A percentile compares a stretch with the other conserved stretches of the same genome.
phyloP scores from a whole-genome alignment of 2,113 vertebrate genomes.

The Chloropsis cyanopogon region DNA sequence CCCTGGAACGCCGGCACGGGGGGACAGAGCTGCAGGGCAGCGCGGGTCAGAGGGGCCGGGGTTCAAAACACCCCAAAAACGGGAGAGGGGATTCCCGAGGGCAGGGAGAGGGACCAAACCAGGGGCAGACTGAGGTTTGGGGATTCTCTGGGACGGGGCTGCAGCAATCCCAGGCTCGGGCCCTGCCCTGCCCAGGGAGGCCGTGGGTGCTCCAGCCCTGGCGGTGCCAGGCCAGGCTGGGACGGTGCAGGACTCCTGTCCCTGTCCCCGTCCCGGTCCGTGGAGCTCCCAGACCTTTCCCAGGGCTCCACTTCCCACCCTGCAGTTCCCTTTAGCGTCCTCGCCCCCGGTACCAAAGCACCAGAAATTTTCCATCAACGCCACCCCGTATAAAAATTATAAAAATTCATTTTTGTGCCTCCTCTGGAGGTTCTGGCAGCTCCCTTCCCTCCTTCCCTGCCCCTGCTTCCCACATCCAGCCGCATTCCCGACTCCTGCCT shows the following conservation, averaged over 20 bases:
- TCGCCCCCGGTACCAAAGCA: background rate
- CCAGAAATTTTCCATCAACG: fast-evolving
- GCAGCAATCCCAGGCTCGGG: background rate
- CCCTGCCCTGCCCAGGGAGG: too few species aligned
- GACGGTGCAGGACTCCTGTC: background rate
- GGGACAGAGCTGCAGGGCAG: background rate
- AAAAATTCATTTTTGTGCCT: background rate
- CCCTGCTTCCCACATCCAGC: background rate
- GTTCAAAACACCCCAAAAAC: background rate
- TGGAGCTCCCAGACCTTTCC: background rate
- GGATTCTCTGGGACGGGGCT: fast-evolving
- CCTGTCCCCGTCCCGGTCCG: background rate
- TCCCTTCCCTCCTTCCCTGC: background rate
- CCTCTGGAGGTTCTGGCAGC: background rate
- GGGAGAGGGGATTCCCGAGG: background rate
- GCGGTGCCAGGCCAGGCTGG: background rate
- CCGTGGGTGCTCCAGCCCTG: background rate
- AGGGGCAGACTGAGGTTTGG: background rate
- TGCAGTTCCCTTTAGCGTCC: background rate
- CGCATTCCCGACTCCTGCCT: background rate
- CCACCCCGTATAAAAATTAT: too few species aligned
- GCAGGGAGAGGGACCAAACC: background rate
- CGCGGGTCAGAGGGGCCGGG: fast-evolving
- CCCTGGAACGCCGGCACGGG: fast-evolving
- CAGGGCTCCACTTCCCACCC: background rate